Evolutionary conservation across 2,888 invertebrate genomes (phyloP), one percentile per base, ranked within the genome.

Genomic region (Rhopalosiphum nymphaeae): DNA sequence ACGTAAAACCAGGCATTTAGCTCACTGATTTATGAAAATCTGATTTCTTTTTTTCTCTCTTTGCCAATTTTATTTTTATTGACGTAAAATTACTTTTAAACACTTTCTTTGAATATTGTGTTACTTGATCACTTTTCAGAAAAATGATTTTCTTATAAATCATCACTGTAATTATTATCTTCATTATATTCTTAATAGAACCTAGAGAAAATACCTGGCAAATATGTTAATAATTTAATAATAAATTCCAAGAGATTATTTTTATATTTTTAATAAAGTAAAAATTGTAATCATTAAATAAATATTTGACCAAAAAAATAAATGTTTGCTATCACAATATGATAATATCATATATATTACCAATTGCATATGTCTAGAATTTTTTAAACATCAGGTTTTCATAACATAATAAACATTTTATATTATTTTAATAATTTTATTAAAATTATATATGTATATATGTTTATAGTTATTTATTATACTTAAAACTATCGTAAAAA

Each of bases 11-110:
- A 61, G 21, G 49, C 90, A 16, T 94, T 94, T 94, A 91, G 89
- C 87, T 49, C 67, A n/a, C 42, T 94, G 91, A 94, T 94, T 94
- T 91, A 94, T 94, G 86, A 85, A 94, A 91, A 94, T 94, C 61
- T 86, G 91, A 94, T 94, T 94, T 94, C 61, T 89, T 84, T 91
- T 67, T 44, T 78, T 46, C 13, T 3, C 26, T 46, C 53, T 16
- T 53, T 78, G 36, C 36, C 36, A n/a, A 49, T 42, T 94, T 91
- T 42, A 25, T 86, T 85, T 93, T 94, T 91, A 94, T 94, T 86
- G 42, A 29, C 26, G n/a, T 26, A 49, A 94, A 94, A 86, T 61
- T 91, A 94, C 90, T 67, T 94, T 93, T 67, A 90, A 42, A 42
- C 85, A n/a, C 57, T 86, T 86, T 86, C 25, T 89, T 93, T 26